A percentile compares a stretch with the other conserved stretches of the same genome.
phyloP scores from a whole-genome alignment of 1,140 invertebrate species.

The Prorops nasuta region DNA sequence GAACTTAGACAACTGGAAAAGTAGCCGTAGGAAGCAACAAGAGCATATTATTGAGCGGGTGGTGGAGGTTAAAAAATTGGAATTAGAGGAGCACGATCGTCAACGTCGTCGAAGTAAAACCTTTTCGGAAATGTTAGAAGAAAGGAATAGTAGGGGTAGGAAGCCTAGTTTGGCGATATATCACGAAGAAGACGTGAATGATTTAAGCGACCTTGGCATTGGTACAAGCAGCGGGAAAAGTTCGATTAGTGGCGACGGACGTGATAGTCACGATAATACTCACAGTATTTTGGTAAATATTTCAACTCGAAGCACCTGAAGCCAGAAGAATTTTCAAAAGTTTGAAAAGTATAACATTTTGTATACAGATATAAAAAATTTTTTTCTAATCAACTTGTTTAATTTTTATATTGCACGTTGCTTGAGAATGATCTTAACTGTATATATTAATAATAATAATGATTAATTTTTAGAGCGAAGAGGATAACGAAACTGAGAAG shows the following conservation, averaged over 20 bases:
- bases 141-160: conserved; percentile 65
- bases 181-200: conserved; percentile 76
- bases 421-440: too few species aligned
- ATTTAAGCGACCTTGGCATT: conserved; percentile 79
- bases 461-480: conserved; percentile 60
- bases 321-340: background rate
- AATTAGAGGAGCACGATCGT: conserved; percentile 73
- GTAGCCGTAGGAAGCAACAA: conserved; percentile 82
- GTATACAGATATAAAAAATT: background rate
- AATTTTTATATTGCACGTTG: too few species aligned
- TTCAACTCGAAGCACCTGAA: too few species aligned
- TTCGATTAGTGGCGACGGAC: conserved; percentile 70
- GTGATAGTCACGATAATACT: conserved; percentile 70
- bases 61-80: conserved; percentile 83
- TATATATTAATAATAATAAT: background rate
- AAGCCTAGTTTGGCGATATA: conserved; percentile 67
- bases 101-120: conserved; percentile 80
- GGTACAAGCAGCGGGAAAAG: conserved; percentile 73
- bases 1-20: conserved; percentile 94
- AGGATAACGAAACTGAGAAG: conserved; percentile 64
- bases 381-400: too few species aligned
- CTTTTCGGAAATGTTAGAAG: conserved; percentile 91
- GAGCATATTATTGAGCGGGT: conserved; percentile 87
- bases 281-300: conserved; percentile 67
- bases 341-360: background rate